phyloP scores from a whole-genome alignment of 1,140 invertebrate species.

The Lepidurus couesii region DNA sequence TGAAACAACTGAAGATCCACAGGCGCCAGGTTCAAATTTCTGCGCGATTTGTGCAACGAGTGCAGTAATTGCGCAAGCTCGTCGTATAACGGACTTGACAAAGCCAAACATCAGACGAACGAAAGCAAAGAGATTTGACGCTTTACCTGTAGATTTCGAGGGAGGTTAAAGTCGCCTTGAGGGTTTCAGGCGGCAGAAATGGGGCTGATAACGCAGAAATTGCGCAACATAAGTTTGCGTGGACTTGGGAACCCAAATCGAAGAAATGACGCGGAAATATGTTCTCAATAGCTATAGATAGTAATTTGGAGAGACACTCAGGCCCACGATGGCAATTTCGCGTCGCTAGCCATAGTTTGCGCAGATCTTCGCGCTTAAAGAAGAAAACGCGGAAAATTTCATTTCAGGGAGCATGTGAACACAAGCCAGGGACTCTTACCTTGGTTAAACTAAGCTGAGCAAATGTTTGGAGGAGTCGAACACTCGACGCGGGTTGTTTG shows the following conservation, averaged over 20 bases:
- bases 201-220: not conserved
- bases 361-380: not conserved
- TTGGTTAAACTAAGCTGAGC: not conserved
- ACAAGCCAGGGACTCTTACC: not conserved
- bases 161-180: not conserved
- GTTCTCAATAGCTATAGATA: not conserved
- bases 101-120: not conserved
- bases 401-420: not conserved
- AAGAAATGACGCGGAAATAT: not conserved
- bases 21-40: not conserved
- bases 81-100: not conserved
- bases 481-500: not conserved
- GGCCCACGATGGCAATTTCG: not conserved
- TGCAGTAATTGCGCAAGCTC: not conserved
- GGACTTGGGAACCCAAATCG: not conserved
- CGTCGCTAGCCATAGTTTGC: not conserved
- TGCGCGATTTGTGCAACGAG: not conserved
- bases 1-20: not conserved
- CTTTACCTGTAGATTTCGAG: constrained; percentile 10
- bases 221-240: not conserved
- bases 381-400: not conserved
- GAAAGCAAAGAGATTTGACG: too few relatives aligned
- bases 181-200: not conserved
- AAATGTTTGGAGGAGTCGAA: not conserved
- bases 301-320: not conserved